phyloP scores from a whole-genome alignment of 2,797 vertebrate species.

The Darevskia nairensis region DNA sequence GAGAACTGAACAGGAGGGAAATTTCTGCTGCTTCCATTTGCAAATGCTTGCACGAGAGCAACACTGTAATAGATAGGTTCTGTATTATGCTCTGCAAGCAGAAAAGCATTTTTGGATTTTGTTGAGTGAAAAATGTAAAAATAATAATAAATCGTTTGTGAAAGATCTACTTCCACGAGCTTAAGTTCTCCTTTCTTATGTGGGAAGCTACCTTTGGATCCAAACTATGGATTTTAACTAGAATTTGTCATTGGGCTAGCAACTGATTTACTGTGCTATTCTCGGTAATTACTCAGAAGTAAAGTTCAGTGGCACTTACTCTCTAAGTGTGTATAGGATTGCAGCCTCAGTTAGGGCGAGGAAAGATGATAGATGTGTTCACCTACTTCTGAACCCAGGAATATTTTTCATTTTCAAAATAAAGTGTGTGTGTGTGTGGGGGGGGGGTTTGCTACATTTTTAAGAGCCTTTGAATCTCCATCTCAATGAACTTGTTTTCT shows the following conservation, averaged over 20 bases:
- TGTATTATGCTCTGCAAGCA: background rate
- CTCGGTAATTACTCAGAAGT: background rate
- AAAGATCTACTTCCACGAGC: background rate
- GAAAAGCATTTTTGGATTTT: background rate
- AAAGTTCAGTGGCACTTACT: background rate
- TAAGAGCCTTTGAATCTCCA: conserved; percentile 58
- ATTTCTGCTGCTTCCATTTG: background rate
- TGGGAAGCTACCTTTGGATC: background rate
- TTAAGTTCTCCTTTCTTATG: background rate
- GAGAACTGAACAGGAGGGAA: background rate
- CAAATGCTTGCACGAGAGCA: background rate
- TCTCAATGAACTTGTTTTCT: conserved; percentile 65
- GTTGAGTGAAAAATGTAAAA: background rate
- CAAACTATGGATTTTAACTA: background rate
- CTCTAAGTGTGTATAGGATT: background rate
- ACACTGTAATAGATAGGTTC: background rate
- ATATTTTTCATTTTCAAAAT: conserved; percentile 24
- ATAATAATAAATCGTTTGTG: background rate
- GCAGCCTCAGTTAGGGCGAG: conserved; percentile 41
- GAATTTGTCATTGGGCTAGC: background rate
- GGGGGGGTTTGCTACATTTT: conserved; percentile 30
- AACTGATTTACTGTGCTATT: conserved; percentile 35
- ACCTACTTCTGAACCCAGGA: conserved; percentile 34
- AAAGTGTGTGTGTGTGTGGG: background rate
- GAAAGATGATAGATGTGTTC: conserved; percentile 37